phyloP scores from a whole-genome alignment of 1,140 invertebrate genomes.

The Hylaeus volcanicus region DNA sequence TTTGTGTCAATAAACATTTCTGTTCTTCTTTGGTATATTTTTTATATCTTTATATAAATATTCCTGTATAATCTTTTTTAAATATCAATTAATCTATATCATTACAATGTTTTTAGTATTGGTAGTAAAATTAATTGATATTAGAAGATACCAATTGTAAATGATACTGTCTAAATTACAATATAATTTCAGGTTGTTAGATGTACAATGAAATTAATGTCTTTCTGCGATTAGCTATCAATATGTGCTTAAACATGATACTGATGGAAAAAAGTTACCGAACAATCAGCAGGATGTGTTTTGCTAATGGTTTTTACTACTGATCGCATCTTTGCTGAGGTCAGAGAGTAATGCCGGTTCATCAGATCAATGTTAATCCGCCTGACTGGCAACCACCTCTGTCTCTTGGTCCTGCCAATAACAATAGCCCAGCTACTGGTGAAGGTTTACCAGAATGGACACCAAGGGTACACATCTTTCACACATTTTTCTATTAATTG shows the following conservation, averaged over 20 bases:
- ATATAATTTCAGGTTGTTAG: conserved; percentile 55
- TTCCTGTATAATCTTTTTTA: not conserved
- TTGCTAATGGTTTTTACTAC: conserved; percentile 52
- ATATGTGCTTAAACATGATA: conserved; percentile 48
- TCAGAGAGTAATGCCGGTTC: conserved; percentile 74
- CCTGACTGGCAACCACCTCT: conserved; percentile 74
- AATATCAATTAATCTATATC: conserved; percentile 1
- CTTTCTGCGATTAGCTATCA: conserved; percentile 24
- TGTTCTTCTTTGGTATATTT: conserved; percentile 3
- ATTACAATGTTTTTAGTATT: conserved; percentile 32
- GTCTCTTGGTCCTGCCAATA: conserved; percentile 68
- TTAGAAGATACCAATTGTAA: not conserved
- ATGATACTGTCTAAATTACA: conserved; percentile 27
- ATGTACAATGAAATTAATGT: conserved; percentile 28
- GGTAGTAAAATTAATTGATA: not conserved
- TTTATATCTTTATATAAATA: conserved; percentile 7
- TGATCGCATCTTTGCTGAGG: conserved; percentile 64
- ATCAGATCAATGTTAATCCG: conserved; percentile 77
- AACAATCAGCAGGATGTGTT: conserved; percentile 50
- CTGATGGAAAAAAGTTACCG: conserved; percentile 23
- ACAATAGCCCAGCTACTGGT: conserved; percentile 67
- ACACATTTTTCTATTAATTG: not conserved
- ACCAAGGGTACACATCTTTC: conserved; percentile 63
- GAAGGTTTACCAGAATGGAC: conserved; percentile 73
- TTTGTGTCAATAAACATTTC: conserved; percentile 24